Percentiles rank a stretch among this genome's conserved stretches.
These are phyloP conservation scores for Nasonia vitripennis DNA, from an alignment of 1,140 invertebrate genomes.

Conservation along the genomic window DNA sequence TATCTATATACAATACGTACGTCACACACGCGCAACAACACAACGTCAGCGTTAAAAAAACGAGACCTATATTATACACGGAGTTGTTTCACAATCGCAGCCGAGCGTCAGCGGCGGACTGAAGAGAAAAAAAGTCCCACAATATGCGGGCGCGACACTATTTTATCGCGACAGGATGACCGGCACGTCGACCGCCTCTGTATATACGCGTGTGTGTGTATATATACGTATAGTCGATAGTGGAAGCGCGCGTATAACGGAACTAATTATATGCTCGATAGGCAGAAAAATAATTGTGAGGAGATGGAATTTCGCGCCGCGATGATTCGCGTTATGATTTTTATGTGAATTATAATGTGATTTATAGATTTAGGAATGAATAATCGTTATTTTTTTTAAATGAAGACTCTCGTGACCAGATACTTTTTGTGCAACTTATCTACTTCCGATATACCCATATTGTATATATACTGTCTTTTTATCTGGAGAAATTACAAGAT, in stretches of 20 bases:
- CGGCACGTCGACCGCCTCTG: neutral
- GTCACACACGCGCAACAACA: neutral
- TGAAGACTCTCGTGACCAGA: too few relatives aligned
- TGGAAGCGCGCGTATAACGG: neutral
- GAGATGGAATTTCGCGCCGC: too few relatives aligned
- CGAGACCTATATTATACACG: neutral
- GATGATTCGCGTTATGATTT: too few relatives aligned
- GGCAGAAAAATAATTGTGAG: neutral
- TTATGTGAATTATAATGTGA: too few relatives aligned
- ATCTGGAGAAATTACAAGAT: too few relatives aligned
- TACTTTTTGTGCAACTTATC: too few relatives aligned
- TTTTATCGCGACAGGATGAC: slow-evolving; percentile 26
- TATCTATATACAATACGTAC: too few relatives aligned
- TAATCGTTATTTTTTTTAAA: too few relatives aligned
- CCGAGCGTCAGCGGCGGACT: neutral
- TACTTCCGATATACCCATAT: too few relatives aligned
- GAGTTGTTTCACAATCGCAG: neutral
- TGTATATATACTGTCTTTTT: too few relatives aligned
- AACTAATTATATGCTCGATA: slow-evolving; percentile 27
- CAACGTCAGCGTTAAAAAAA: neutral
- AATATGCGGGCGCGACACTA: neutral
- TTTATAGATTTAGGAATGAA: too few relatives aligned
- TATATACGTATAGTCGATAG: neutral
- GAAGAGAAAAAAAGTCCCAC: neutral
- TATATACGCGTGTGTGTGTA: too few relatives aligned